These are phyloP conservation scores for Talpa occidentalis DNA, from an alignment of 2,113 vertebrate species.

Conservation along the genomic window DNA sequence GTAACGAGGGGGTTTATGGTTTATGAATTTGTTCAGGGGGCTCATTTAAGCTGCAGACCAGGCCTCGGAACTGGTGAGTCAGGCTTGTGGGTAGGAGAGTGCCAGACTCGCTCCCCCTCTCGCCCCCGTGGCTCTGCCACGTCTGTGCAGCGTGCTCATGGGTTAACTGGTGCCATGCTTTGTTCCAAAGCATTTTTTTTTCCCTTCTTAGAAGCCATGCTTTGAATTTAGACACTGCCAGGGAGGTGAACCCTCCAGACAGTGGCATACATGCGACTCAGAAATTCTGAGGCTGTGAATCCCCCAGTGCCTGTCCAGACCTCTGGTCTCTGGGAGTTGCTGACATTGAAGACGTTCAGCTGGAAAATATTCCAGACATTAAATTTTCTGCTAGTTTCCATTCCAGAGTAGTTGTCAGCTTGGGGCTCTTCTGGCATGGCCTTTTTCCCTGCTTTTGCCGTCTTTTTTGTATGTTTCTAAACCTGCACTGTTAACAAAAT, in stretches of 20 bases:
- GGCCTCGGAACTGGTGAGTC: not conserved
- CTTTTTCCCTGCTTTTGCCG: not conserved
- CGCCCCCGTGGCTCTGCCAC: no score
- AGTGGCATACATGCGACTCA: not conserved
- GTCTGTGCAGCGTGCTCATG: not conserved
- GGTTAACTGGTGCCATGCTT: not conserved
- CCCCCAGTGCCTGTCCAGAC: not conserved
- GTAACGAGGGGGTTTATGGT: not conserved
- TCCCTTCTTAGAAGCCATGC: constrained; percentile 16
- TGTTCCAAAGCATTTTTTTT: not conserved
- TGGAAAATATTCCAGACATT: constrained; percentile 33
- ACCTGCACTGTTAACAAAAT: not conserved
- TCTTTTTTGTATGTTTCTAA: constrained; percentile 11
- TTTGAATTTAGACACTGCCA: constrained; percentile 47
- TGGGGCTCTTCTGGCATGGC: constrained; percentile 15
- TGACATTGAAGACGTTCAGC: not conserved
- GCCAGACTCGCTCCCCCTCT: not conserved
- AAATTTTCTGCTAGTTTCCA: not conserved
- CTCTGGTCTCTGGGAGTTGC: not conserved
- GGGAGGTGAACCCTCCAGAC: not conserved
- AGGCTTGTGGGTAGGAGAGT: not conserved
- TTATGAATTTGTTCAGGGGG: not conserved
- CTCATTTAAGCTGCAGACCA: not conserved
- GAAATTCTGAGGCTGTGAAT: not conserved
- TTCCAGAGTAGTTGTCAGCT: constrained; percentile 44